These are phyloP conservation scores for Uropsilus gracilis DNA, from an alignment of 2,113 vertebrate genomes.

Conservation along the genomic window DNA sequence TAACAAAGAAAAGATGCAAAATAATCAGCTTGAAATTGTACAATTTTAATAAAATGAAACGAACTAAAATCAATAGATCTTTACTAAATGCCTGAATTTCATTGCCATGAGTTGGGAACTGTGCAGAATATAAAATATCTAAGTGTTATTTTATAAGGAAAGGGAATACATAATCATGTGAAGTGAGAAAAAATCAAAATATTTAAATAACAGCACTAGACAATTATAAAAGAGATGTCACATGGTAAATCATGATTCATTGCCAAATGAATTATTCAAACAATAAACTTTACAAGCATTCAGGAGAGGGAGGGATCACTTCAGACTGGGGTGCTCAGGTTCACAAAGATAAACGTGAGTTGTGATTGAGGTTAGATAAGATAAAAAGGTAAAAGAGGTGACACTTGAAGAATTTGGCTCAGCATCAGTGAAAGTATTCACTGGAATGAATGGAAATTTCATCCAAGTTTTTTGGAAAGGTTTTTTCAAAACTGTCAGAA, in stretches of 20 bases:
- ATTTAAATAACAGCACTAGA: slow-evolving; percentile 48
- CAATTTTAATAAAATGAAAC: background rate
- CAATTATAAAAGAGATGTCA: slow-evolving; percentile 66
- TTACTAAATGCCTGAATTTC: background rate
- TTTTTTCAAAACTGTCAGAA: slow-evolving; percentile 37
- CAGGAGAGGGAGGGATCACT: background rate
- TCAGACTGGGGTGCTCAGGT: background rate
- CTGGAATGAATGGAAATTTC: background rate
- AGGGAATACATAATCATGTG: background rate
- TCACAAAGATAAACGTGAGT: background rate
- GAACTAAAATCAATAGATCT: background rate
- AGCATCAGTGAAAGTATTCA: background rate
- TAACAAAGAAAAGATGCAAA: background rate
- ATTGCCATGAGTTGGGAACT: background rate
- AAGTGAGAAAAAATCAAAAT: background rate
- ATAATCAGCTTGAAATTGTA: background rate
- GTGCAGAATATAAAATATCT: background rate
- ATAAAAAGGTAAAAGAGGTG: background rate
- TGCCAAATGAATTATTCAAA: slow-evolving; percentile 58
- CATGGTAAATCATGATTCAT: slow-evolving; percentile 47
- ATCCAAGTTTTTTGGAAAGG: slow-evolving; percentile 33
- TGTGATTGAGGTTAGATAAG: background rate
- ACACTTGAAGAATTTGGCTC: background rate
- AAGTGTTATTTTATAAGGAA: background rate
- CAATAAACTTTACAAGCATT: slow-evolving; percentile 37